These are phyloP conservation scores for Drosophila guanche DNA, from an alignment of 1,140 invertebrate species.

Conservation along the genomic window DNA sequence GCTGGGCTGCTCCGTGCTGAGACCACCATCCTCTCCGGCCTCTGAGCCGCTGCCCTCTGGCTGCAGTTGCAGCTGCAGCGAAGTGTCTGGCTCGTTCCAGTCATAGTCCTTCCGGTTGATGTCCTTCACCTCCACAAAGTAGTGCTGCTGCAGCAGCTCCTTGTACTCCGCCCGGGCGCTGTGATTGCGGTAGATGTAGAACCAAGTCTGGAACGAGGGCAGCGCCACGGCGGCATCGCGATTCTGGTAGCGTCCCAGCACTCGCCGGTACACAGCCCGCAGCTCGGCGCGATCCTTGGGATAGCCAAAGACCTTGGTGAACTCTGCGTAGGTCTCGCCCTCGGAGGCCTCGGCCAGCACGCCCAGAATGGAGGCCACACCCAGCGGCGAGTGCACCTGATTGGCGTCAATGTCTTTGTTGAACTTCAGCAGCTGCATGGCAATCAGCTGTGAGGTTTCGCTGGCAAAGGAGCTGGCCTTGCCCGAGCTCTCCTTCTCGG, in stretches of 20 bases:
- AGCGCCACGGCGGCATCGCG: conserved; percentile 84
- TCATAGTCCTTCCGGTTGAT: conserved; percentile 84
- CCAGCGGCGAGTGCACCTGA: conserved; percentile 87
- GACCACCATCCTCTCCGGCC: background rate
- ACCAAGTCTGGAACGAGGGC: conserved; percentile 87
- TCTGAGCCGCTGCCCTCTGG: conserved; percentile 19
- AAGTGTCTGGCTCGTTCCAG: conserved; percentile 67
- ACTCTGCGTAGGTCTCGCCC: conserved; percentile 85
- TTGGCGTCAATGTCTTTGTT: conserved; percentile 85
- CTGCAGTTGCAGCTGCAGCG: conserved; percentile 41
- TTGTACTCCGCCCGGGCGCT: conserved; percentile 86
- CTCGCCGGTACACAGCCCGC: conserved; percentile 82
- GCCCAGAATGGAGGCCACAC: conserved; percentile 86
- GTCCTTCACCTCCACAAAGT: conserved; percentile 86
- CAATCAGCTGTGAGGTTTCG: conserved; percentile 72
- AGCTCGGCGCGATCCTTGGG: conserved; percentile 83
- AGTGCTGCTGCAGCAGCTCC: conserved; percentile 85
- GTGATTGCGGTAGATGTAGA: conserved; percentile 87
- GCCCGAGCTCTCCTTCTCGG: conserved; percentile 6
- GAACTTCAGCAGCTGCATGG: conserved; percentile 72
- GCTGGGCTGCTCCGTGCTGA: conserved; percentile 50
- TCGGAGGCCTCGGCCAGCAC: conserved; percentile 86
- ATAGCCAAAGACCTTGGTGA: conserved; percentile 85
- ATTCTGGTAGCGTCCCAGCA: conserved; percentile 85
- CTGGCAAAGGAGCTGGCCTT: conserved; percentile 54